Conservation (phyloP, 2,113 vertebrate genomes). For the Pachycephala philippinensis region DNA sequence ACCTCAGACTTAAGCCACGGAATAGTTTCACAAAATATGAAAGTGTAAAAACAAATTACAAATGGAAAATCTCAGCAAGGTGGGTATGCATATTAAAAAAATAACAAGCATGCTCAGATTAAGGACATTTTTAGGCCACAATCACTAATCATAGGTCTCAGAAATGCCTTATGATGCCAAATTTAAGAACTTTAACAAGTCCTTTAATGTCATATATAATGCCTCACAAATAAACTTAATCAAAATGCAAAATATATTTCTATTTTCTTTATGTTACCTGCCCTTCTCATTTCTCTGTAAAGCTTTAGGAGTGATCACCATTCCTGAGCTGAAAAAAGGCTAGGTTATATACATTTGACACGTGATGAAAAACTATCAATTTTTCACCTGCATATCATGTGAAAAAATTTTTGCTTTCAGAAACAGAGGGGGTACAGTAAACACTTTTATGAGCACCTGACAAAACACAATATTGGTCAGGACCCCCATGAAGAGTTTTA, state of each 20-base stretch:
- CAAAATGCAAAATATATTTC: neutral
- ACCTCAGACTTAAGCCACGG: neutral
- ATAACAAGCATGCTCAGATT: neutral
- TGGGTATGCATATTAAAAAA: neutral
- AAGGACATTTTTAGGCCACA: neutral
- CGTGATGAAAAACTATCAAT: neutral
- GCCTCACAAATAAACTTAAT: neutral
- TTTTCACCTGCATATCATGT: neutral
- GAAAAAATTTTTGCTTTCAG: neutral
- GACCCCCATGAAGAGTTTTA: neutral
- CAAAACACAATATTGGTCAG: neutral
- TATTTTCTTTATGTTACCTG: neutral
- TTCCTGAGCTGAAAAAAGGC: neutral
- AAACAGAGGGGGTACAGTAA: neutral
- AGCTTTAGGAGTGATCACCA: neutral
- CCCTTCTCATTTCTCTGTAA: neutral
- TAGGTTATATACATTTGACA: neutral
- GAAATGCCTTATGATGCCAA: neutral
- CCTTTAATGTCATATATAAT: neutral
- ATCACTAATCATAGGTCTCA: neutral
- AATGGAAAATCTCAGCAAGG: neutral
- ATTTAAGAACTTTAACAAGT: neutral
- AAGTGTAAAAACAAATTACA: neutral
- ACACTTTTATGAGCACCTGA: neutral
- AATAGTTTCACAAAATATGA: neutral